These are phyloP conservation scores for Simalia tracyae DNA, from an alignment of 2,797 vertebrate species.

Conservation along the genomic window DNA sequence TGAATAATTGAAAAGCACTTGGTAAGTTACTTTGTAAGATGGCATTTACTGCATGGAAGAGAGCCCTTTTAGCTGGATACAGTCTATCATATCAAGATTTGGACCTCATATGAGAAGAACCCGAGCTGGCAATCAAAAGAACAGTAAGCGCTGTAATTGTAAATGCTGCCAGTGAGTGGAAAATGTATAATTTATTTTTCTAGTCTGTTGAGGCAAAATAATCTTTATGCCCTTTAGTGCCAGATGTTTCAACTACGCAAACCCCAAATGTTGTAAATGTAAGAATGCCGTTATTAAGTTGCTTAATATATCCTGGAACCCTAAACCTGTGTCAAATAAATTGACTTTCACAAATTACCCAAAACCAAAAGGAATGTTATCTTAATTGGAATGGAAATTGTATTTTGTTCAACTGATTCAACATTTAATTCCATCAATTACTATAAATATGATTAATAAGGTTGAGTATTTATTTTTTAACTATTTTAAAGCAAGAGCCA, in stretches of 20 bases:
- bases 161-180: not conserved
- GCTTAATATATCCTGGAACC: not conserved
- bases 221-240: not conserved
- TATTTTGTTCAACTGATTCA: not conserved
- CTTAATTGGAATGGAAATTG: not conserved
- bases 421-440: not conserved
- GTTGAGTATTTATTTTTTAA: not conserved
- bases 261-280: not conserved
- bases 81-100: not conserved
- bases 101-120: not conserved
- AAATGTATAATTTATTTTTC: not conserved
- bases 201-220: not conserved
- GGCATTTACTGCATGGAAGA: not conserved
- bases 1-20: not conserved
- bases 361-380: not conserved
- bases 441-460: not conserved
- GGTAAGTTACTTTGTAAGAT: not conserved
- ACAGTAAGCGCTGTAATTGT: not conserved
- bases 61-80: not conserved
- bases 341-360: not conserved
- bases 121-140: not conserved
- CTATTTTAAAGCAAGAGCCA: not conserved
- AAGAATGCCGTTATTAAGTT: not conserved
- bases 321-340: not conserved
- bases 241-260: not conserved